These are phyloP conservation scores for Osmerus mordax DNA, from an alignment of 2,113 vertebrate genomes.

Conservation along the genomic window DNA sequence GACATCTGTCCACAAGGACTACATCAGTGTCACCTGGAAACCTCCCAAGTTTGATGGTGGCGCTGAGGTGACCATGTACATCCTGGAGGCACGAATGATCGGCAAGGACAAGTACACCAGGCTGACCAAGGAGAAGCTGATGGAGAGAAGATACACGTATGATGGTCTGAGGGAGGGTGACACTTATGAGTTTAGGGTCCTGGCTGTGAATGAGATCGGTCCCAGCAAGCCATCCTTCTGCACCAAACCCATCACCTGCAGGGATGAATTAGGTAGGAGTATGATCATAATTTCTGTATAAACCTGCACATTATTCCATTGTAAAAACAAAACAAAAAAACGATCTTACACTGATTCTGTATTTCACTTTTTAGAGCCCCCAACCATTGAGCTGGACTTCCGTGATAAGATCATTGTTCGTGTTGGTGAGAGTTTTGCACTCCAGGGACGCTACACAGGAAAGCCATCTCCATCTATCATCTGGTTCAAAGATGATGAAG, in stretches of 20 bases:
- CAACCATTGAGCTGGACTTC: constrained; percentile 92
- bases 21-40: constrained; percentile 89
- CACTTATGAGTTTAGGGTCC: constrained; percentile 90
- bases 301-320: too few relatives aligned
- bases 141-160: constrained; percentile 84
- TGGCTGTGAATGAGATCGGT: constrained; percentile 92
- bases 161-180: constrained; percentile 92
- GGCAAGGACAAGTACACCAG: constrained; percentile 91
- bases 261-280: constrained; percentile 87
- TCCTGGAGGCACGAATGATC: constrained; percentile 90
- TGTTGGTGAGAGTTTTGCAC: constrained; percentile 89
- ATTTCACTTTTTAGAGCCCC: constrained; percentile 79
- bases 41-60: constrained; percentile 92
- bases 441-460: constrained; percentile 88
- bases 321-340: too few relatives aligned
- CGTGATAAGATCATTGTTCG: constrained; percentile 89
- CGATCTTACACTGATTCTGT: background rate
- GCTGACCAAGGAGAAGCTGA: constrained; percentile 87
- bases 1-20: constrained; percentile 85
- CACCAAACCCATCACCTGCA: constrained; percentile 96
- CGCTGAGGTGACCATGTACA: constrained; percentile 90
- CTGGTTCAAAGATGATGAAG: constrained; percentile 87
- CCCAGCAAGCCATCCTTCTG: constrained; percentile 93
- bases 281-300: too few relatives aligned
- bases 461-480: constrained; percentile 88